phyloP scores from a whole-genome alignment of 2,797 vertebrate genomes.

The Pseudochirops corinnae region DNA sequence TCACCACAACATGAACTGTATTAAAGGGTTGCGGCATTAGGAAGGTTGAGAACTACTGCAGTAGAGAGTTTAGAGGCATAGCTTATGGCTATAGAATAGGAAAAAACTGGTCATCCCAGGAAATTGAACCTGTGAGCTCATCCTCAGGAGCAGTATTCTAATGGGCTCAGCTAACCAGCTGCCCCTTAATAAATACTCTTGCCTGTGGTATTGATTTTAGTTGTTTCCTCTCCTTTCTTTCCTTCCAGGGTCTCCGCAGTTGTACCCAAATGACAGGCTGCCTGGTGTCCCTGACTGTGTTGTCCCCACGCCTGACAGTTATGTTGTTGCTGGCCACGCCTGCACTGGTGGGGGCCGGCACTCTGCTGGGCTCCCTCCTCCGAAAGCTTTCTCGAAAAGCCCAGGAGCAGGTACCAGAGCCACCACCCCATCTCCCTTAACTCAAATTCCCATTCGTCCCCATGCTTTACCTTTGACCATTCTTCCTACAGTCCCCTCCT shows the following conservation, averaged over 20 bases:
- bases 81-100: neutral
- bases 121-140: neutral
- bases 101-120: neutral
- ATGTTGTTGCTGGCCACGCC: constrained; percentile 92
- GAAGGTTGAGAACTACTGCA: too few species aligned
- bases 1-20: too few species aligned
- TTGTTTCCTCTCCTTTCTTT: neutral
- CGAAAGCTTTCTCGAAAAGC: constrained; percentile 92
- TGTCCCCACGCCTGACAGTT: constrained; percentile 94
- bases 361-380: constrained; percentile 92
- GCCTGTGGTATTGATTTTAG: accelerated
- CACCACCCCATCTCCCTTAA: neutral
- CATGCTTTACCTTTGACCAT: neutral
- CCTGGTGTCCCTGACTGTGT: constrained; percentile 93
- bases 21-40: too few species aligned
- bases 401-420: constrained; percentile 93
- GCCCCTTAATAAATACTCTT: neutral
- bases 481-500: neutral
- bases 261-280: constrained; percentile 93
- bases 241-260: constrained; percentile 92
- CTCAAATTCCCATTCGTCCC: accelerated
- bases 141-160: neutral
- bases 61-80: neutral
- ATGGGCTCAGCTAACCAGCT: too few species aligned
- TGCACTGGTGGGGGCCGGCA: constrained; percentile 90